Conservation (phyloP, 2,888 invertebrate genomes). For the Aquatica leii region DNA sequence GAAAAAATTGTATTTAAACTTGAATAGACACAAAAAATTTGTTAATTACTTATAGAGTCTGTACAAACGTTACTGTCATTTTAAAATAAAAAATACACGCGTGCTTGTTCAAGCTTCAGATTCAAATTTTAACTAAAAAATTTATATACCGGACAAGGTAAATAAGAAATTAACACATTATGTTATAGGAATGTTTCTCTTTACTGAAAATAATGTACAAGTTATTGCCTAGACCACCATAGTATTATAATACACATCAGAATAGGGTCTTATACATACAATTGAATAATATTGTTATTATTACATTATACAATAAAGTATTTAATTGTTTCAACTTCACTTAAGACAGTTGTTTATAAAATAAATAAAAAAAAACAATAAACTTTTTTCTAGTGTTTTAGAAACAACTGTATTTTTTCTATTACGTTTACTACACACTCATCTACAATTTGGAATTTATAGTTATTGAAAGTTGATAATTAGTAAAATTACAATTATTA, state of each 20-base stretch:
- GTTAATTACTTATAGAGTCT: no score
- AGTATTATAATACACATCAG: constrained; percentile 60
- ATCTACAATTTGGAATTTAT: constrained; percentile 45
- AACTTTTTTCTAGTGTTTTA: constrained; percentile 9
- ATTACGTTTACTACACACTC: constrained; percentile 49
- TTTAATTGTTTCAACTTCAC: constrained; percentile 20
- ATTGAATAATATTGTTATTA: constrained; percentile 33
- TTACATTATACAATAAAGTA: constrained; percentile 39
- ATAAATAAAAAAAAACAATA: no score
- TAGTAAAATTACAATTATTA: constrained; percentile 37
- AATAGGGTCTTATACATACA: constrained; percentile 59
- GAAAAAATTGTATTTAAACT: no score
- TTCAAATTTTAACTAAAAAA: no score
- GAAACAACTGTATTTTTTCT: constrained; percentile 34
- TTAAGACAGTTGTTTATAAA: not conserved
- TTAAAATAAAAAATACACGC: no score
- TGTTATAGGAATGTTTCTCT: constrained; percentile 62
- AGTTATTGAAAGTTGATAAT: constrained; percentile 47
- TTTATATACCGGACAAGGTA: no score
- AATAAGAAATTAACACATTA: no score
- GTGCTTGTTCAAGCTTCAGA: no score
- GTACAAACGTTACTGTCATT: no score
- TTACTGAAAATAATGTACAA: constrained; percentile 65
- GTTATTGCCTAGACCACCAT: constrained; percentile 64
- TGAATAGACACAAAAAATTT: no score